Percentiles rank a stretch among this genome's conserved stretches.
Evolutionary conservation across 2,888 invertebrate species (phyloP).

Genomic region (Phyto melanocephala): DNA sequence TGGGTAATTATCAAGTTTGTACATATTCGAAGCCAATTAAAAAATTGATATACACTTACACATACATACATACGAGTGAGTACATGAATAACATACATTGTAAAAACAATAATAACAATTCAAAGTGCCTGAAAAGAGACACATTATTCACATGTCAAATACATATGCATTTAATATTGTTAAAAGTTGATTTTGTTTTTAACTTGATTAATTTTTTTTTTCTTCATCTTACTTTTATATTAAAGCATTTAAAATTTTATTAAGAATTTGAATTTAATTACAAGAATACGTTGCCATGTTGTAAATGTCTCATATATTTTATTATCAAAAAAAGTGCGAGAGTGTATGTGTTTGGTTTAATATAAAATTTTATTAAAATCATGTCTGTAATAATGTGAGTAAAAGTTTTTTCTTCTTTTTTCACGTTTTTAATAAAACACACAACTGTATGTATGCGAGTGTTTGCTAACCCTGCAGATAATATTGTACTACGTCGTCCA

Average conservation of each 20-base stretch:
- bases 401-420: not conserved
- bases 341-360: conserved; percentile 11
- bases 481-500: too few species aligned
- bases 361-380: conserved; percentile 60
- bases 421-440: not conserved
- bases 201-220: not conserved
- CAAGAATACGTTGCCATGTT: not conserved
- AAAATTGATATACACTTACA: too few species aligned
- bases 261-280: conserved; percentile 32
- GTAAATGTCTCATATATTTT: not conserved
- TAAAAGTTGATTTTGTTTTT: not conserved
- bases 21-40: too few species aligned
- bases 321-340: not conserved
- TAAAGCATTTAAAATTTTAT: conserved; percentile 20
- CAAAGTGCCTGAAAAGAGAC: not conserved
- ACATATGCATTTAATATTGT: not conserved
- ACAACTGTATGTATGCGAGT: too few species aligned
- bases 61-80: too few species aligned
- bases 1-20: not conserved
- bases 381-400: conserved; percentile 51
- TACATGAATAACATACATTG: too few species aligned
- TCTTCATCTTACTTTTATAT: not conserved
- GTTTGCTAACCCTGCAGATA: too few species aligned
- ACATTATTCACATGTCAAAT: not conserved
- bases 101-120: not conserved